These are phyloP conservation scores for Emydocephalus ijimae DNA, from an alignment of 2,113 vertebrate genomes.

Conservation along the genomic window DNA sequence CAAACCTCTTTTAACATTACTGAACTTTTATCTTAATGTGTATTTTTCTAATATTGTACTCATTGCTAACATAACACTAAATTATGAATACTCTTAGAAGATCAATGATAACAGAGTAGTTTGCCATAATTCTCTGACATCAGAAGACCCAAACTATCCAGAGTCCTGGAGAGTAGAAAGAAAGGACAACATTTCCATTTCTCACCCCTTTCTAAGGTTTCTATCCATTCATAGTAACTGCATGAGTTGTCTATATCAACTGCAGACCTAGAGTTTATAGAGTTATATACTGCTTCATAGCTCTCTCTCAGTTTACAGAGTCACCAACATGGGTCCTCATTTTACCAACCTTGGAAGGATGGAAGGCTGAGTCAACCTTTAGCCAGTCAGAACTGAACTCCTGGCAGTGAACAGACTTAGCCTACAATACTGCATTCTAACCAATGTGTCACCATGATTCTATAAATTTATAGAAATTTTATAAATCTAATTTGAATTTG, in stretches of 20 bases:
- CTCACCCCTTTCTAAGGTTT: neutral
- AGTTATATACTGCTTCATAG: no score
- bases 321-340: no score
- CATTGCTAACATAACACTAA: neutral
- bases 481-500: no score
- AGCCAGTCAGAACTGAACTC: no score
- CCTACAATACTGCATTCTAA: no score
- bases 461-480: no score
- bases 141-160: neutral
- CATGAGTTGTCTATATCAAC: neutral
- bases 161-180: no score
- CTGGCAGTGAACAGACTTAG: no score
- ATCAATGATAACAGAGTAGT: neutral
- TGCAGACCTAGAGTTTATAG: neutral
- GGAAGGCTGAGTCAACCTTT: no score
- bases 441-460: no score
- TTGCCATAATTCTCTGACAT: neutral
- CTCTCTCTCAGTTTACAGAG: neutral
- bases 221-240: neutral
- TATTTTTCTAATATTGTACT: neutral
- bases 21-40: neutral
- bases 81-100: neutral
- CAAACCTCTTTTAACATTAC: neutral
- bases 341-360: no score
- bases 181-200: neutral